phyloP scores from a whole-genome alignment of 2,888 invertebrate species.

The Polydrusus tereticollis region DNA sequence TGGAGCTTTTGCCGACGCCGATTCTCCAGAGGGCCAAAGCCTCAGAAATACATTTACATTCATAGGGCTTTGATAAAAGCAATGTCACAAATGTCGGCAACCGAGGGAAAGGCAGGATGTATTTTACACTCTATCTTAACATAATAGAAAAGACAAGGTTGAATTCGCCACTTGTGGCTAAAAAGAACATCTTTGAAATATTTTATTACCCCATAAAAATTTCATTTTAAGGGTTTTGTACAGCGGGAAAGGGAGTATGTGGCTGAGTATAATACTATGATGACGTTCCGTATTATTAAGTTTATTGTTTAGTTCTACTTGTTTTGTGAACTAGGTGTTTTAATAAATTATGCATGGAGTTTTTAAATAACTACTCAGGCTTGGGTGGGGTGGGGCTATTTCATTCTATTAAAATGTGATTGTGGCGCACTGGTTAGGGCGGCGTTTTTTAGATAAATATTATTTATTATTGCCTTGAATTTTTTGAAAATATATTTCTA shows the following conservation, averaged over 20 bases:
- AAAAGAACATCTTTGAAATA: constrained; percentile 20
- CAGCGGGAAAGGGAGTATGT: not conserved
- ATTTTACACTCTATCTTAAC: constrained; percentile 27
- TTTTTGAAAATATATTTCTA: too few relatives aligned
- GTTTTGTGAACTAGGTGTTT: too few relatives aligned
- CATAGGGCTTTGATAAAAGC: constrained; percentile 34
- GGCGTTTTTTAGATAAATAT: too few relatives aligned
- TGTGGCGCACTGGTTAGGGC: too few relatives aligned
- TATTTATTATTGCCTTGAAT: too few relatives aligned
- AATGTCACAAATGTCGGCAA: constrained; percentile 8
- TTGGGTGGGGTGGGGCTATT: too few relatives aligned
- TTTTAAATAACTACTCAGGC: too few relatives aligned
- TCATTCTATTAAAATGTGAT: too few relatives aligned
- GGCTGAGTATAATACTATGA: not conserved
- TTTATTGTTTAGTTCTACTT: not conserved
- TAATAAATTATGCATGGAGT: too few relatives aligned
- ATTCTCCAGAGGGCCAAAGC: constrained; percentile 22
- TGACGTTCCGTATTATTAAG: not conserved
- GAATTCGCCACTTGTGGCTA: constrained; percentile 20
- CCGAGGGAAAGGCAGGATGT: constrained; percentile 21
- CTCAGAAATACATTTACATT: constrained; percentile 36
- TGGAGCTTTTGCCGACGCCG: constrained; percentile 2
- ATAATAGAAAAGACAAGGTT: constrained; percentile 18
- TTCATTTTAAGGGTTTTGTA: constrained; percentile 31
- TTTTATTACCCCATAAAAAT: constrained; percentile 39